Evolutionary conservation across 1,140 invertebrate genomes (phyloP).

Genomic region (Cyphomyrmex costatus): DNA sequence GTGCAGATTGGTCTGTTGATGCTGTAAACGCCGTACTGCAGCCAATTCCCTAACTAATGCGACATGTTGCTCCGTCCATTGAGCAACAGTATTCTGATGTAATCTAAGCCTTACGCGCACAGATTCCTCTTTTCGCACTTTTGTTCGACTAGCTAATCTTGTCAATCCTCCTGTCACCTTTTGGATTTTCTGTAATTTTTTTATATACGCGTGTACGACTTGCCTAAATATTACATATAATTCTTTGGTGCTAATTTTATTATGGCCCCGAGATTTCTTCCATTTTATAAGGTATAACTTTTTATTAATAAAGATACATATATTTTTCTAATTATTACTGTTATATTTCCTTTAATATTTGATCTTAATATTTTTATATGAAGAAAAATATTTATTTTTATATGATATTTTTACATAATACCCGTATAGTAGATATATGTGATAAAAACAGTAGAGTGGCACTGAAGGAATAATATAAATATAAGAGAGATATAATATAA

Average conservation of each 20-base stretch:
- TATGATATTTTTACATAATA: too few species aligned
- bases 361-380: too few species aligned
- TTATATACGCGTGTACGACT: not conserved
- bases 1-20: slow-evolving; percentile 93
- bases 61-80: slow-evolving; percentile 88
- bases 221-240: not conserved
- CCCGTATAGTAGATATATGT: too few species aligned
- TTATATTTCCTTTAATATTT: too few species aligned
- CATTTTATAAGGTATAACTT: too few species aligned
- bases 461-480: too few species aligned
- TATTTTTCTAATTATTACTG: too few species aligned
- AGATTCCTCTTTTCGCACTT: slow-evolving; percentile 91
- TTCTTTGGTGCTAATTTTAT: not conserved
- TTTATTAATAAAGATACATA: too few species aligned
- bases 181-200: slow-evolving; percentile 91
- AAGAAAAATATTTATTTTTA: too few species aligned
- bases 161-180: slow-evolving; percentile 97
- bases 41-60: slow-evolving; percentile 91
- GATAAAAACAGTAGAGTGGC: too few species aligned
- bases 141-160: slow-evolving; percentile 94
- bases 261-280: too few species aligned
- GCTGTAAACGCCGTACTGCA: slow-evolving; percentile 90
- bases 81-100: slow-evolving; percentile 85
- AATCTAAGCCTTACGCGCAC: slow-evolving; percentile 85
- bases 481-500: too few species aligned